phyloP scores from a whole-genome alignment of 30 jellyfish, hydroid and myxozoan species.

The Hydra vulgaris region DNA sequence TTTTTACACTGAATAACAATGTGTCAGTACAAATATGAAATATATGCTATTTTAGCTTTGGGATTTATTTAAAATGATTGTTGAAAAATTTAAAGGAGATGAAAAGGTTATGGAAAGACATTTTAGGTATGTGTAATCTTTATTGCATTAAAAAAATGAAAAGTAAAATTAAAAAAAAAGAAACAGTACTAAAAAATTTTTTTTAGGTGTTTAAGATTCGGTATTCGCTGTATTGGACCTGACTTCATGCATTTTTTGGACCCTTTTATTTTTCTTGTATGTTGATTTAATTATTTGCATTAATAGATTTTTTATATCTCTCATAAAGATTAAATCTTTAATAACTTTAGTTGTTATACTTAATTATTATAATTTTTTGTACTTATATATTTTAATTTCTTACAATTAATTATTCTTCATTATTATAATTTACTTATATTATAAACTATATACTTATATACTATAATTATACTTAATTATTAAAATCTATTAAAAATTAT shows the following conservation, averaged over 20 bases:
- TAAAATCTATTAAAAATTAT: no score
- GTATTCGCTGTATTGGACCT: conserved; percentile 82
- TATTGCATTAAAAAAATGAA: no score
- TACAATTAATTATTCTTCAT: no score
- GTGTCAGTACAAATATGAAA: no score
- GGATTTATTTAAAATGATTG: conserved; percentile 55
- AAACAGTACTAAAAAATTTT: background rate
- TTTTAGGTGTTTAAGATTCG: conserved; percentile 82
- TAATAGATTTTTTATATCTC: no score
- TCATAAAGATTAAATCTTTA: no score
- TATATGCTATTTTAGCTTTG: conserved; percentile 73
- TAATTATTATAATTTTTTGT: background rate
- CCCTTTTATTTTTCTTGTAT: conserved; percentile 72
- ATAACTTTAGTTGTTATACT: background rate
- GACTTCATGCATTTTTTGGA: conserved; percentile 64
- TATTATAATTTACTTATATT: no score
- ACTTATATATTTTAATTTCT: no score
- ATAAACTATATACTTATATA: no score
- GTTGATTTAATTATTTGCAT: background rate
- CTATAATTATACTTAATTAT: no score
- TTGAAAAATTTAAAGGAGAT: conserved; percentile 41
- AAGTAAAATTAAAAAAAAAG: no score
- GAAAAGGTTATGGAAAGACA: conserved; percentile 80
- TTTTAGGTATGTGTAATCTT: conserved; percentile 47
- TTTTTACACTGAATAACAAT: no score